Evolutionary conservation across 2,888 invertebrate species (phyloP).

Genomic region (Anarsia innoxiella): DNA sequence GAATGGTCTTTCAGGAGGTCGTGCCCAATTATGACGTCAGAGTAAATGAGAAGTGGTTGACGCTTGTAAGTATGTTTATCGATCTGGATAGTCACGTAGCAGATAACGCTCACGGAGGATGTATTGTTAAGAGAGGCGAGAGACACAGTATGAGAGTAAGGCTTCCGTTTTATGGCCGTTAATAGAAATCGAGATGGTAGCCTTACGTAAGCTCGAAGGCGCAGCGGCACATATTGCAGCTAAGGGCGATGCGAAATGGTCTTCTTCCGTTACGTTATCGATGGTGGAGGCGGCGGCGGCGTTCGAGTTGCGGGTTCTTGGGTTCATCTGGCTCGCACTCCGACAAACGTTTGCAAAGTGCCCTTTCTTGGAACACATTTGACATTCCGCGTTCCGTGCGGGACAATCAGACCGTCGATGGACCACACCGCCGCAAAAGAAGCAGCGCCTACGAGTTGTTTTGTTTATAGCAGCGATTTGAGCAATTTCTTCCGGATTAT

Average conservation of each 20-base stretch:
- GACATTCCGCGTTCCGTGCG: neutral
- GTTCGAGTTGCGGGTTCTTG: no score
- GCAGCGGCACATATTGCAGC: no score
- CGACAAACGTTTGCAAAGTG: constrained; percentile 1
- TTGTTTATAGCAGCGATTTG: neutral
- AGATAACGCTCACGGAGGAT: neutral
- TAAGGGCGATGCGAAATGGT: no score
- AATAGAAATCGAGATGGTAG: no score
- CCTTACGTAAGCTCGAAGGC: no score
- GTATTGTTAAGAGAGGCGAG: neutral
- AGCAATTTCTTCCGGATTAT: neutral
- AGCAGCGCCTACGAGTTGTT: neutral
- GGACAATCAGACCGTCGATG: neutral
- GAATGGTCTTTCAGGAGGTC: neutral
- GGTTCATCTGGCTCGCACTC: no score
- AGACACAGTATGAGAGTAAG: neutral
- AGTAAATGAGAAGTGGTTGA: neutral
- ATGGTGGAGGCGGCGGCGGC: no score
- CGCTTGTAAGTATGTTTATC: neutral
- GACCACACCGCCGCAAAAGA: neutral
- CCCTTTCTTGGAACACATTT: neutral
- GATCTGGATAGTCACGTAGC: neutral
- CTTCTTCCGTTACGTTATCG: no score
- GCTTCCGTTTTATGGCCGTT: no score
- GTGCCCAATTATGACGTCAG: neutral